A percentile compares a stretch with the other conserved stretches of the same genome.
phyloP scores from a whole-genome alignment of 1,140 invertebrate species.

The Bactericera cockerelli region DNA sequence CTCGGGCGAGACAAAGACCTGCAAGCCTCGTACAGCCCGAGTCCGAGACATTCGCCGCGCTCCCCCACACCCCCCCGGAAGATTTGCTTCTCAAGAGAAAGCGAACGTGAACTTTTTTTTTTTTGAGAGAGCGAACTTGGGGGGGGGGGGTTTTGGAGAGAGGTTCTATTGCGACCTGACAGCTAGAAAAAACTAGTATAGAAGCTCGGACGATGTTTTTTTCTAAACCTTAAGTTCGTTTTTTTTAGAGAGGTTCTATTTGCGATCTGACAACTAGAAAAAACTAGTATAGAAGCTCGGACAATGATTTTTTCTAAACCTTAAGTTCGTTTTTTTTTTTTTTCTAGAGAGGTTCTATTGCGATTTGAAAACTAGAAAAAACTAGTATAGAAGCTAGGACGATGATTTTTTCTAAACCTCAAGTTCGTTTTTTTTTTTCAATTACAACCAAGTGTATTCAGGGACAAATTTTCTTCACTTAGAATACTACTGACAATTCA shows the following conservation, averaged over 20 bases:
- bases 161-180: background rate
- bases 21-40: slow-evolving; percentile 37
- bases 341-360: background rate
- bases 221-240: background rate
- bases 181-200: slow-evolving; percentile 1
- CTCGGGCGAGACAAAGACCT: slow-evolving; percentile 34
- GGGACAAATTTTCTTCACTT: too few species aligned
- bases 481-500: too few species aligned
- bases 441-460: too few species aligned
- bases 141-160: too few species aligned
- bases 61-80: background rate
- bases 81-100: too few species aligned
- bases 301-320: background rate
- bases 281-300: background rate
- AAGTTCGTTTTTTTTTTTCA: too few species aligned
- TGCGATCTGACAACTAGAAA: background rate
- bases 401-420: background rate
- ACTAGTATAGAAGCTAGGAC: background rate
- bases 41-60: slow-evolving; percentile 19
- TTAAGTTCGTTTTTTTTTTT: too few species aligned
- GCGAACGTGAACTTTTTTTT: too few species aligned
- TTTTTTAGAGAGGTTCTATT: background rate
- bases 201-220: background rate
- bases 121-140: too few species aligned
- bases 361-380: background rate